Percentiles rank a stretch among this genome's conserved stretches.
phyloP scores from a whole-genome alignment of 2,113 vertebrate genomes.

The Trematomus loennbergii region DNA sequence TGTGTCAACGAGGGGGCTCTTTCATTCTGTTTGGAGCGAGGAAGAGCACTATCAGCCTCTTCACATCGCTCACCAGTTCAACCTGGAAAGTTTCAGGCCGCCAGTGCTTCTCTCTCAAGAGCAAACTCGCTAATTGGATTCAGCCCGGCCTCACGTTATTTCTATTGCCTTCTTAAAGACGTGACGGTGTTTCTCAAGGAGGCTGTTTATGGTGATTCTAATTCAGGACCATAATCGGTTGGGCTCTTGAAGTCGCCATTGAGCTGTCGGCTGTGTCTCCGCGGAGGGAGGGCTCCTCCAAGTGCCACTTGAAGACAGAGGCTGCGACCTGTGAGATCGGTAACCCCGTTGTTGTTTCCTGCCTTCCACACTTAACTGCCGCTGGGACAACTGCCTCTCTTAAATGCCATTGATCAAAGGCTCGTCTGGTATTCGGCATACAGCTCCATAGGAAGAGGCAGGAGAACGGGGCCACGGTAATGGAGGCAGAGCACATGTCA shows the following conservation, averaged over 20 bases:
- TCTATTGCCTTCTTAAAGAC: constrained; percentile 53
- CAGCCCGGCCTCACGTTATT: constrained; percentile 39
- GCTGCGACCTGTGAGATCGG: constrained; percentile 60
- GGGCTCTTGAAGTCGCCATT: constrained; percentile 52
- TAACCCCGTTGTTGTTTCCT: constrained; percentile 41
- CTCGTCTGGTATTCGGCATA: constrained; percentile 47
- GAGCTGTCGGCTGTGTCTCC: constrained; percentile 44
- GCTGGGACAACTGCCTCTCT: constrained; percentile 28
- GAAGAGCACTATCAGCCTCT: constrained; percentile 13
- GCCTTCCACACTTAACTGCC: constrained; percentile 45
- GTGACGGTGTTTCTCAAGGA: constrained; percentile 61
- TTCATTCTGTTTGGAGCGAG: constrained; percentile 41
- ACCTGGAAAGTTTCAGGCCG: constrained; percentile 39
- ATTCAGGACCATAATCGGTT: constrained; percentile 69
- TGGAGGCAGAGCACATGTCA: constrained; percentile 33
- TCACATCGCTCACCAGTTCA: constrained; percentile 12
- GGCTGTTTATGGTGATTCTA: constrained; percentile 58
- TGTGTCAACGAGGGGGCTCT: constrained; percentile 25
- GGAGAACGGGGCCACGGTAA: constrained; percentile 30
- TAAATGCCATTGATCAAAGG: constrained; percentile 65
- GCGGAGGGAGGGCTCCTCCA: constrained; percentile 28
- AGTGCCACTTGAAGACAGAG: constrained; percentile 64
- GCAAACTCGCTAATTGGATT: constrained; percentile 67
- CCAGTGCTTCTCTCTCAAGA: constrained; percentile 48
- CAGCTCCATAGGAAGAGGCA: constrained; percentile 47